A percentile compares a stretch with the other conserved stretches of the same genome.
Evolutionary conservation across 2,113 vertebrate genomes (phyloP).

Genomic region (Poeciliopsis retropinna): DNA sequence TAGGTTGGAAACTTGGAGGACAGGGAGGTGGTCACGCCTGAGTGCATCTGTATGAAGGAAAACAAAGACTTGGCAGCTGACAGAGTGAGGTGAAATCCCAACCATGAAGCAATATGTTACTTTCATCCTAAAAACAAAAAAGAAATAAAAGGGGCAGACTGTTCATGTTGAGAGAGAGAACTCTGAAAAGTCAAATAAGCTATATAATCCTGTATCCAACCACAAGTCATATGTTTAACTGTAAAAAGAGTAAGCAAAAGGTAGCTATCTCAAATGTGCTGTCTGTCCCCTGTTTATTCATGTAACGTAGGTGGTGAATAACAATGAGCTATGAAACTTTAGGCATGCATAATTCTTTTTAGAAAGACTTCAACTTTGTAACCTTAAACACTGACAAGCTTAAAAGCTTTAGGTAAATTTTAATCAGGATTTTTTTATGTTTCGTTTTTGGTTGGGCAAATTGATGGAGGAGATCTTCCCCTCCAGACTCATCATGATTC

Average conservation of each 20-base stretch:
- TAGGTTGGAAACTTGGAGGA: constrained; percentile 56
- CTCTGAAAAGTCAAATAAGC: too few species aligned
- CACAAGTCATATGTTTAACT: too few species aligned
- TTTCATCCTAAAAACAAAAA: neutral
- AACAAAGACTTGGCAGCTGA: constrained; percentile 43
- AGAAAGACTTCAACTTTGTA: constrained; percentile 4
- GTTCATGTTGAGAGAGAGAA: neutral
- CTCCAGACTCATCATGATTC: constrained; percentile 10
- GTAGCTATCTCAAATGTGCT: neutral
- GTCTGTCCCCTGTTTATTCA: constrained; percentile 19
- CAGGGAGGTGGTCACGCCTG: constrained; percentile 47
- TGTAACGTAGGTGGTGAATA: constrained; percentile 37
- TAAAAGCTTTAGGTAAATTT: constrained; percentile 2
- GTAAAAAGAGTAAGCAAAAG: neutral
- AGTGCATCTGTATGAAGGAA: constrained; percentile 39
- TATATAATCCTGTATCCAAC: too few species aligned
- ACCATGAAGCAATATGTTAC: neutral
- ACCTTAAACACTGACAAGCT: constrained; percentile 34
- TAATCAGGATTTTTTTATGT: neutral
- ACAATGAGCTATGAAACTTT: constrained; percentile 36
- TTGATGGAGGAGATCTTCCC: constrained; percentile 15
- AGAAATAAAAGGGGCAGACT: neutral
- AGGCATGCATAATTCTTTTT: constrained; percentile 23
- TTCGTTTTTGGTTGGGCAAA: constrained; percentile 9
- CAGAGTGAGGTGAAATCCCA: constrained; percentile 11